Evolutionary conservation across 2,888 invertebrate species (phyloP), one percentile per base, ranked within the genome.

Genomic region (Acanthosepion esculentum): DNA sequence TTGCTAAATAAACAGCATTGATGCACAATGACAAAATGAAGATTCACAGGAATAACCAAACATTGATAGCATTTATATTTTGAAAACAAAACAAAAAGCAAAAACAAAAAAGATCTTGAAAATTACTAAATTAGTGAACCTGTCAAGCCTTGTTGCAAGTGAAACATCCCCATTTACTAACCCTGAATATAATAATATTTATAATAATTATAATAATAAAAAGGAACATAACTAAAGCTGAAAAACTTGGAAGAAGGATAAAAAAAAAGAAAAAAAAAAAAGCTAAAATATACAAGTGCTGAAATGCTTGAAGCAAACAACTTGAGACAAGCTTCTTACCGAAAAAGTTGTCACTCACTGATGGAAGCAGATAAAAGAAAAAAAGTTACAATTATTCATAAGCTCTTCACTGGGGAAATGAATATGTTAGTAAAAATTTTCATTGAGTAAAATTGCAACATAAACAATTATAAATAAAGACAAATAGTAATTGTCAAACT

Each of bases 281-380:
- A 91, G 33, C 92, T 92, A 48, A 48, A 48, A 92, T 50, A 78
- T 78, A 78, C 78, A 78, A 92, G 92, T 92, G 92, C 92, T 93
- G 64, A 33, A 95, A 50, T 91, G 23, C 33, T 91, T n/a, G 26
- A 97, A 95, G 94, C 33, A 95, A 92, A 95, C 95, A 95, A 53
- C 94, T 91, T 55, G 94, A 95, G 94, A 91, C 94, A 95, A 55
- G 94, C 92, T 94, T 98, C 99, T 99, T 98, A 99, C 99, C 99
- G 98, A 99, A 99, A 98, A 99, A 99, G 98, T 99, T 99, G 98
- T 99, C 99, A 98, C 99, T 99, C 98, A 99, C 99, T 99, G 98
- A 94, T 55, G 92, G 29, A 41, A 91, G 94, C 92, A 92, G 78
- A 48, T 91, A 94, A 53, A 92, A 91, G 93, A 91, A 48, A 94